These are phyloP conservation scores for Eristalinus aeneus DNA, from an alignment of 2,888 invertebrate species.

Conservation along the genomic window DNA sequence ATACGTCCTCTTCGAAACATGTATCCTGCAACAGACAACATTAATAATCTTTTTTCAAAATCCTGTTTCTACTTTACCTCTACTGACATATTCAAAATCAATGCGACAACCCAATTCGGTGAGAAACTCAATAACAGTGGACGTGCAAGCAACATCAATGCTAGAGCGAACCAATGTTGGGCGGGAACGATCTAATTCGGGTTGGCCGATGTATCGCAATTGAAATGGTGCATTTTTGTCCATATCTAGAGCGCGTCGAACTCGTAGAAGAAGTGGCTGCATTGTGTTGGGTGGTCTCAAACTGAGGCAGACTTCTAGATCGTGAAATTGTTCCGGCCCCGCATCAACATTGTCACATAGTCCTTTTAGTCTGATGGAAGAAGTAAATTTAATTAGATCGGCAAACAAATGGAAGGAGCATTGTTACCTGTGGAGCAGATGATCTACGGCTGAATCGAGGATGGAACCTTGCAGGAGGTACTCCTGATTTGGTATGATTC, in stretches of 20 bases:
- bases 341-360: conserved; percentile 96
- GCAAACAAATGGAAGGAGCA: background rate
- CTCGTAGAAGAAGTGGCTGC: conserved; percentile 88
- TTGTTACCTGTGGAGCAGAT: conserved; percentile 88
- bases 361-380: conserved; percentile 85
- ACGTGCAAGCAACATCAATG: conserved; percentile 95
- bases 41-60: background rate
- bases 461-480: conserved; percentile 97
- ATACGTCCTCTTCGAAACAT: conserved; percentile 98
- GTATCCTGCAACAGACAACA: conserved; percentile 81
- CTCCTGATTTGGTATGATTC: conserved; percentile 96
- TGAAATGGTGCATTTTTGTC: conserved; percentile 84
- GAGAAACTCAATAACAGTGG: conserved; percentile 94
- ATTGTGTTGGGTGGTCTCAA: conserved; percentile 85
- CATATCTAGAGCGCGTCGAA: conserved; percentile 91
- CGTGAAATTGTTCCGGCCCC: conserved; percentile 94
- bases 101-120: conserved; percentile 94
- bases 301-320: conserved; percentile 95
- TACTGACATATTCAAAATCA: conserved; percentile 96
- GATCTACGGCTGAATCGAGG: conserved; percentile 94
- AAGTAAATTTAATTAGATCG: background rate
- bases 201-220: conserved; percentile 94
- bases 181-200: conserved; percentile 92
- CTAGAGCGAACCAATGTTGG: conserved; percentile 95
- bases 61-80: conserved; percentile 82